Conservation (phyloP, 2,797 vertebrate species). For the Characodon lateralis region DNA sequence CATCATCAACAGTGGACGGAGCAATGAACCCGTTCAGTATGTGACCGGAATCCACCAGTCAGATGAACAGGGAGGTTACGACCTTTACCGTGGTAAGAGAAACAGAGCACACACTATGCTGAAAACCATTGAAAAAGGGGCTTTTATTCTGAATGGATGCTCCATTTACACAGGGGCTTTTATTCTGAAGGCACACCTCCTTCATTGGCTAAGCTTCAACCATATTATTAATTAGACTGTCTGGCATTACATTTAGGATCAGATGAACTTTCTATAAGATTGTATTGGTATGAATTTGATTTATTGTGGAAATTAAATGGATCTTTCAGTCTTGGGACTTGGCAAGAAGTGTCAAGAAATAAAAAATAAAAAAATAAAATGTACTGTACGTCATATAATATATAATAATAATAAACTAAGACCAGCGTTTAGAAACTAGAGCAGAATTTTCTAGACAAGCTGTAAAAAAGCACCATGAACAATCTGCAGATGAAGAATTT, state of each 20-base stretch:
- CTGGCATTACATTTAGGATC: no score
- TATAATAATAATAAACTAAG: neutral
- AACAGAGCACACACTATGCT: no score
- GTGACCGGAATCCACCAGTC: constrained; percentile 26
- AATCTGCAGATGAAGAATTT: neutral
- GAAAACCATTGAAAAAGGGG: neutral
- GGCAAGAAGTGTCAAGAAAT: neutral
- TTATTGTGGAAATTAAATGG: neutral
- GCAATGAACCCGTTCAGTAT: neutral
- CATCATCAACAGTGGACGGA: constrained; percentile 13
- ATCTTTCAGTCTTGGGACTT: neutral
- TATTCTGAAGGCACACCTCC: no score
- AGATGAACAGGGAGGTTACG: constrained; percentile 23
- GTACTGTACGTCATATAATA: neutral
- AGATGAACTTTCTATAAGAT: no score
- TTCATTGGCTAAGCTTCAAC: neutral
- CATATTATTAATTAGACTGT: no score
- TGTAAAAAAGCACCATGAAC: neutral
- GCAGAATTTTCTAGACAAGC: neutral
- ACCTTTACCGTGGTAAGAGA: constrained; percentile 32
- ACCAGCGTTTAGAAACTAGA: neutral
- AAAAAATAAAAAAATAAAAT: neutral
- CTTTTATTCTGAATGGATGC: neutral
- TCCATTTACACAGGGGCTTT: no score
- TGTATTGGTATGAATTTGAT: no score